These are phyloP conservation scores for Eurytoma californica DNA, from an alignment of 2,888 invertebrate species.

Conservation along the genomic window DNA sequence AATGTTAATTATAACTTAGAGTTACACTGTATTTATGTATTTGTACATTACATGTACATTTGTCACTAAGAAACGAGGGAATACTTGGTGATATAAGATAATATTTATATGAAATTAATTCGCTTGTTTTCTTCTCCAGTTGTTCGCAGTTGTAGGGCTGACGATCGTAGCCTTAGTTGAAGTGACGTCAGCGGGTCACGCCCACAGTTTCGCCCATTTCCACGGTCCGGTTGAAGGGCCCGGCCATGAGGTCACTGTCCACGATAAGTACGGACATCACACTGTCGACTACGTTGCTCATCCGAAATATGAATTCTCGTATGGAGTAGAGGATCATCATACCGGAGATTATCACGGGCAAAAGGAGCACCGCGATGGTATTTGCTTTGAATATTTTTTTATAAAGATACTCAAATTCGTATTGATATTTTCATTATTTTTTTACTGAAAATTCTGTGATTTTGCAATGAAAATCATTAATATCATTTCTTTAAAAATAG, in stretches of 20 bases:
- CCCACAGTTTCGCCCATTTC: constrained; percentile 71
- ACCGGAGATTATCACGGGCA: constrained; percentile 72
- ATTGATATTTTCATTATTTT: no score
- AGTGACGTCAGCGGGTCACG: constrained; percentile 67
- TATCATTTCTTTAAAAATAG: no score
- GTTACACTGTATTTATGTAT: no score
- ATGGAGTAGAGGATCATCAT: constrained; percentile 69
- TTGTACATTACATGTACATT: no score
- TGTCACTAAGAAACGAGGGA: no score
- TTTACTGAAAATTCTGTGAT: no score
- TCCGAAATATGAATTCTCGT: constrained; percentile 68
- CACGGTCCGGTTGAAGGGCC: constrained; percentile 71
- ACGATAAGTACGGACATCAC: constrained; percentile 68
- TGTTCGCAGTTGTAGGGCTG: constrained; percentile 60
- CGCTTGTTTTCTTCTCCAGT: constrained; percentile 60
- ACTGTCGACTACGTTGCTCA: constrained; percentile 67
- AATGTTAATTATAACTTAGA: no score
- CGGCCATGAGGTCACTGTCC: constrained; percentile 64
- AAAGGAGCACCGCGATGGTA: constrained; percentile 72
- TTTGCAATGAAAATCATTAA: no score
- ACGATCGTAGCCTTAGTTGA: constrained; percentile 63
- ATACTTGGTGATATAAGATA: no score
- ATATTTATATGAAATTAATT: not conserved
- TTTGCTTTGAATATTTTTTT: no score
- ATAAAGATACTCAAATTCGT: no score